Evolutionary conservation across 1,140 invertebrate genomes (phyloP).

Genomic region (Zaprionus tsacasi): DNA sequence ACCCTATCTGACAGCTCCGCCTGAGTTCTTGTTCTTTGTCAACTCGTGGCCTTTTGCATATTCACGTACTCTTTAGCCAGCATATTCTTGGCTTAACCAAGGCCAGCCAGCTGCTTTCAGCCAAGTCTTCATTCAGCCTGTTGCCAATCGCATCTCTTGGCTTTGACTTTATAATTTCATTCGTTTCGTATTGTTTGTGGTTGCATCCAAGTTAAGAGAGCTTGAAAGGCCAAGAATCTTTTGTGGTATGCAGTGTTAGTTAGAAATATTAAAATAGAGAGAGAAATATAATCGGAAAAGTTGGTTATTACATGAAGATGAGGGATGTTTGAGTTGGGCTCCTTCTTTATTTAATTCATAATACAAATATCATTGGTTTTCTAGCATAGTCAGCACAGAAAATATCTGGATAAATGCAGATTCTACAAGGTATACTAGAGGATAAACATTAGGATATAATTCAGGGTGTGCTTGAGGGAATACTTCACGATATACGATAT

Average conservation of each 20-base stretch:
- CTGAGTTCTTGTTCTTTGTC: slow-evolving; percentile 3
- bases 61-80: neutral
- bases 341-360: too few relatives aligned
- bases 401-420: too few relatives aligned
- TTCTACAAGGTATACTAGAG: too few relatives aligned
- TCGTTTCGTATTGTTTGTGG: slow-evolving; percentile 3
- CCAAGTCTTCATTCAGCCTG: slow-evolving; percentile 1
- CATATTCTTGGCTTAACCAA: slow-evolving; percentile 1
- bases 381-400: too few relatives aligned
- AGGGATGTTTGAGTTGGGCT: too few relatives aligned
- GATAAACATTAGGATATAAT: too few relatives aligned
- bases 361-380: too few relatives aligned
- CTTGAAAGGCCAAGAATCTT: too few relatives aligned
- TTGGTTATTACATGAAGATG: too few relatives aligned
- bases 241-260: neutral
- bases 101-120: slow-evolving; percentile 1
- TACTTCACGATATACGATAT: too few relatives aligned
- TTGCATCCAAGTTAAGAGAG: neutral
- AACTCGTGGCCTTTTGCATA: slow-evolving; percentile 5
- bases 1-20: neutral
- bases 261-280: neutral
- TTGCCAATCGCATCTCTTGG: neutral
- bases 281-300: too few relatives aligned
- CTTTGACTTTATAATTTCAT: neutral
- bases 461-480: too few relatives aligned